These are phyloP conservation scores for Masticophis lateralis DNA, from an alignment of 2,797 vertebrate genomes.

Conservation along the genomic window DNA sequence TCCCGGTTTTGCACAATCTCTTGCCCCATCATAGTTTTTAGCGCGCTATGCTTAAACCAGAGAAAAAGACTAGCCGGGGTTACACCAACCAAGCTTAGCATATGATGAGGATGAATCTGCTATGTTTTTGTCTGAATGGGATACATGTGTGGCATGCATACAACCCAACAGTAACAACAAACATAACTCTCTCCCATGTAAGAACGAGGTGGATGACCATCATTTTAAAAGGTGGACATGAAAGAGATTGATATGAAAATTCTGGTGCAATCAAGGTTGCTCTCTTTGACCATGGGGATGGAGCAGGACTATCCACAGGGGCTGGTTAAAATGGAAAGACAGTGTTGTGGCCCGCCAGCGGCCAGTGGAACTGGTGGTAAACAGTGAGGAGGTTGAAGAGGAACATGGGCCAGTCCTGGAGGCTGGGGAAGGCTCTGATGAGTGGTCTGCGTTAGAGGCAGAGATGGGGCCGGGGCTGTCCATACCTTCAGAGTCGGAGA, in stretches of 20 bases:
- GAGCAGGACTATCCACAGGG: neutral
- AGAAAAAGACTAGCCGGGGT: neutral
- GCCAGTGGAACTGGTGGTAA: too few relatives aligned
- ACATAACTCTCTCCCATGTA: neutral
- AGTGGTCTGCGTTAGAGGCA: too few relatives aligned
- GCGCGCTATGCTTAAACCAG: neutral
- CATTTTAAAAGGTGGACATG: neutral
- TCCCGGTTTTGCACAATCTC: neutral
- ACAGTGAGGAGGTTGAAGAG: too few relatives aligned
- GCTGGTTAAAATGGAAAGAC: neutral
- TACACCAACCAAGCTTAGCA: neutral
- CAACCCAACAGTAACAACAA: neutral
- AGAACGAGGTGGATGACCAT: neutral
- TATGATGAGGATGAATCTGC: neutral
- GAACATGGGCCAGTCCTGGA: too few relatives aligned
- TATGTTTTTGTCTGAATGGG: neutral
- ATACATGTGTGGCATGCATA: neutral
- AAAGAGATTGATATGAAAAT: neutral
- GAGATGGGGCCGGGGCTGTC: too few relatives aligned
- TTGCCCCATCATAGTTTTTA: neutral
- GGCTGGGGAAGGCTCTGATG: too few relatives aligned
- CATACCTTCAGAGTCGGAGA: too few relatives aligned
- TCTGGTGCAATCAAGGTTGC: neutral
- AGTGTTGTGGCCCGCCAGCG: too few relatives aligned
- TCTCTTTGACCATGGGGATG: neutral